phyloP scores from a whole-genome alignment of 2,113 vertebrate genomes.

The Osmerus eperlanus region DNA sequence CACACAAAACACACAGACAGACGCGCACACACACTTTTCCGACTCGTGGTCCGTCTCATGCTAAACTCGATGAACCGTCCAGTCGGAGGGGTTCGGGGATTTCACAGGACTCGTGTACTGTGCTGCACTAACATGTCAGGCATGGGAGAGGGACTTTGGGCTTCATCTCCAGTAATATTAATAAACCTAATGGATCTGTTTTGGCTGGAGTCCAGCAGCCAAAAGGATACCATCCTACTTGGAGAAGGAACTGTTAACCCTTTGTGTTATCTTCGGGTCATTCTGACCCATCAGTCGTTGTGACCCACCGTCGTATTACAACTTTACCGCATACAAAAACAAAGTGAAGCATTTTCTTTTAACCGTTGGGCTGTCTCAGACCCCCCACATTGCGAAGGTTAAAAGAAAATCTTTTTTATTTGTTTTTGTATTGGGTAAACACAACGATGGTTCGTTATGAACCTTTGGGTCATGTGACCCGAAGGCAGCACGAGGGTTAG shows the following conservation, averaged over 20 bases:
- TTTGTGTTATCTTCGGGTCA: too few species aligned
- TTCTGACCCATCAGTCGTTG: too few species aligned
- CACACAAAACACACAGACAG: neutral
- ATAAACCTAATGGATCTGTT: conserved; percentile 36
- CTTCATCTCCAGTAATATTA: conserved; percentile 23
- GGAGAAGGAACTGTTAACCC: neutral
- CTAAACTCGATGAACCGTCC: neutral
- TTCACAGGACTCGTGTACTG: conserved; percentile 11
- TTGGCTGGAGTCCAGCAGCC: conserved; percentile 10
- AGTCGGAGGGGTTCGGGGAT: neutral
- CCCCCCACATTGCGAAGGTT: too few species aligned
- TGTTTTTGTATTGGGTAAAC: too few species aligned
- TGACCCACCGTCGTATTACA: too few species aligned
- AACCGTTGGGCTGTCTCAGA: too few species aligned
- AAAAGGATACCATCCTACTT: conserved; percentile 11
- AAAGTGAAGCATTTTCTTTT: too few species aligned
- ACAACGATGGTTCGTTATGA: too few species aligned
- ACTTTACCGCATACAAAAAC: too few species aligned
- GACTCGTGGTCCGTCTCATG: neutral
- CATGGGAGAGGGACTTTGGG: neutral
- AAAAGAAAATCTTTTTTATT: too few species aligned
- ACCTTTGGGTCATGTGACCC: too few species aligned
- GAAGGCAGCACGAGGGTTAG: too few species aligned
- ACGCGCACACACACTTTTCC: neutral
- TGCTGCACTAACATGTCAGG: neutral